phyloP scores from a whole-genome alignment of 2,113 vertebrate genomes.

The Percopsis transmontana region DNA sequence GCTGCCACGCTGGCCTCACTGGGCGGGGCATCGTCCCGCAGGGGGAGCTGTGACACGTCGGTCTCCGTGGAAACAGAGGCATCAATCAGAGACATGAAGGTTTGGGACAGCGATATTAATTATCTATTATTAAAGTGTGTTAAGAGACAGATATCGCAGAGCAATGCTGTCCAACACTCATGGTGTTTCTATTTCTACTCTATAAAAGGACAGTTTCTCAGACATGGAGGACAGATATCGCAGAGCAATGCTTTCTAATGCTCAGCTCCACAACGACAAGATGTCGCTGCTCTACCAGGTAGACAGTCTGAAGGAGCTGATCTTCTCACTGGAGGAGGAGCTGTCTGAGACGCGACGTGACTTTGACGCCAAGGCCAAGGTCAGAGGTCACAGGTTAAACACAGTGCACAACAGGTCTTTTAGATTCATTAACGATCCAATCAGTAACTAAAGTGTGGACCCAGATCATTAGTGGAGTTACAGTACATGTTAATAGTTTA shows the following conservation, averaged over 20 bases:
- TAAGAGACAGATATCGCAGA: no score
- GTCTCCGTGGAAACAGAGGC: conserved; percentile 90
- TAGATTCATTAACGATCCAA: no score
- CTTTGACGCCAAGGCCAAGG: conserved; percentile 82
- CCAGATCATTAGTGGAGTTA: not conserved
- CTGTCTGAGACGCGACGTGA: conserved; percentile 85
- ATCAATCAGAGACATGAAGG: conserved; percentile 93
- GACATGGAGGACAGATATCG: conserved; percentile 91
- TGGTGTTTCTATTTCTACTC: not conserved
- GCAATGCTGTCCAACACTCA: not conserved
- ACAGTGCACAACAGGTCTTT: no score
- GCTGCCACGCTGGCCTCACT: conserved; percentile 89
- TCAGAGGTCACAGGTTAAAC: conserved; percentile 40
- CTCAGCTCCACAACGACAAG: conserved; percentile 95
- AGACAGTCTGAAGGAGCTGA: conserved; percentile 85
- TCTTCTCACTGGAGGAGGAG: conserved; percentile 89
- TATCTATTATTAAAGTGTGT: not conserved
- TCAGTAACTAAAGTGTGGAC: not conserved
- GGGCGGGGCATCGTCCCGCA: conserved; percentile 86
- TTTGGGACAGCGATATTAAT: conserved; percentile 58
- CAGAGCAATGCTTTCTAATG: conserved; percentile 92
- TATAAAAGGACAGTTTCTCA: conserved; percentile 83
- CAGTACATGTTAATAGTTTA: no score
- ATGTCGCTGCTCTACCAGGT: conserved; percentile 92
- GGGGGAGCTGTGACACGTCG: conserved; percentile 91